Evolutionary conservation across 2,113 vertebrate genomes (phyloP).

Genomic region (Addax nasomaculatus): DNA sequence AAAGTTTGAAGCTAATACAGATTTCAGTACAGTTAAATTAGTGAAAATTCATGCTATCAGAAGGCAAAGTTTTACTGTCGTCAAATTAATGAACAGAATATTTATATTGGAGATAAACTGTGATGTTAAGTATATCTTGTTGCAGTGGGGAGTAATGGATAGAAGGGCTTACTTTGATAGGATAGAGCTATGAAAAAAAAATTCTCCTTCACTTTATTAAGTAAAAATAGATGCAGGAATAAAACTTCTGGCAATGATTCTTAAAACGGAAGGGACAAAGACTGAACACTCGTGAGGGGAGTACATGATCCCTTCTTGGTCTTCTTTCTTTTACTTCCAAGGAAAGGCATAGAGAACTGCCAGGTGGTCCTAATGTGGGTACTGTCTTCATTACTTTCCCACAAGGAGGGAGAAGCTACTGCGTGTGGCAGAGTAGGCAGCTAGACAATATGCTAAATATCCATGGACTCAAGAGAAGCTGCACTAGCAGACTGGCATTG

Average conservation of each 20-base stretch:
- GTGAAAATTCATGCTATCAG: background rate
- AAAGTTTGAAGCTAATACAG: background rate
- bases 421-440: background rate
- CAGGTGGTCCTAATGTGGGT: background rate
- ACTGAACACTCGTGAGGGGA: background rate
- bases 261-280: background rate
- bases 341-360: background rate
- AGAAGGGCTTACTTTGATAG: conserved; percentile 17
- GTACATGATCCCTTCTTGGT: background rate
- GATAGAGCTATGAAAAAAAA: background rate
- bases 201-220: background rate
- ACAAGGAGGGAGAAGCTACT: background rate
- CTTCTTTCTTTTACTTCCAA: background rate
- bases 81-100: background rate
- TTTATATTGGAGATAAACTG: background rate
- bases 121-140: background rate
- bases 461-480: background rate
- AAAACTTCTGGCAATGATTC: background rate
- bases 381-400: background rate
- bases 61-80: background rate
- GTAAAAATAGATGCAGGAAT: background rate
- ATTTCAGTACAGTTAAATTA: background rate
- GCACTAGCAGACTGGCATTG: background rate
- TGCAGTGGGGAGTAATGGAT: background rate
- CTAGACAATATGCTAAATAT: background rate